These are phyloP conservation scores for Barnardius zonarius DNA, from an alignment of 2,113 vertebrate species.

Conservation along the genomic window DNA sequence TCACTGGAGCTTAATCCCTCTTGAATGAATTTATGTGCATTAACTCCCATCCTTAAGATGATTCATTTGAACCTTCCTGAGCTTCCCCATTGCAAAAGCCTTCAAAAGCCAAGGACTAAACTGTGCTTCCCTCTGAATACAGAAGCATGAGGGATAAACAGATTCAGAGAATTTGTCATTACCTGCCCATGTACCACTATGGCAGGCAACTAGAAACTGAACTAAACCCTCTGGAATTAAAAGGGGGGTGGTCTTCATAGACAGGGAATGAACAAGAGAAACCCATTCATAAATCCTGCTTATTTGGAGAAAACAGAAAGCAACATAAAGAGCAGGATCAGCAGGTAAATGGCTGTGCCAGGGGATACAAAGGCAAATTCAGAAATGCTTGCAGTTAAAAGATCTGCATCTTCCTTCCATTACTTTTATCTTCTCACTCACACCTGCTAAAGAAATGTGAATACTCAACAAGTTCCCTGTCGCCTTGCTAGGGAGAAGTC, in stretches of 20 bases:
- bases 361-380: background rate
- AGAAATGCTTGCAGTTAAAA: background rate
- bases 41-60: background rate
- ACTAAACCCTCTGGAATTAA: background rate
- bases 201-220: background rate
- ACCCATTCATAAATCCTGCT: background rate
- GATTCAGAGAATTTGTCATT: background rate
- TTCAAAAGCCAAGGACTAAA: background rate
- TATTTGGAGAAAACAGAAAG: background rate
- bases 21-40: constrained; percentile 8
- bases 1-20: constrained; percentile 15
- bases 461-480: background rate
- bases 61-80: constrained; percentile 26
- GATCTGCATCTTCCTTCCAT: background rate
- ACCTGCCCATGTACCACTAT: background rate
- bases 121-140: background rate
- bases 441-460: background rate
- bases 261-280: background rate
- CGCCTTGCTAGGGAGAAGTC: background rate
- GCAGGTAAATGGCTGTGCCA: background rate
- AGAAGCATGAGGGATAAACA: background rate
- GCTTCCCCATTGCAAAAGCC: background rate
- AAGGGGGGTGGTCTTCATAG: background rate
- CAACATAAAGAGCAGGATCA: background rate
- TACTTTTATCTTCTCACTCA: background rate